Evolutionary conservation across 2,797 vertebrate species (phyloP).

Genomic region (Chrosomus eos): DNA sequence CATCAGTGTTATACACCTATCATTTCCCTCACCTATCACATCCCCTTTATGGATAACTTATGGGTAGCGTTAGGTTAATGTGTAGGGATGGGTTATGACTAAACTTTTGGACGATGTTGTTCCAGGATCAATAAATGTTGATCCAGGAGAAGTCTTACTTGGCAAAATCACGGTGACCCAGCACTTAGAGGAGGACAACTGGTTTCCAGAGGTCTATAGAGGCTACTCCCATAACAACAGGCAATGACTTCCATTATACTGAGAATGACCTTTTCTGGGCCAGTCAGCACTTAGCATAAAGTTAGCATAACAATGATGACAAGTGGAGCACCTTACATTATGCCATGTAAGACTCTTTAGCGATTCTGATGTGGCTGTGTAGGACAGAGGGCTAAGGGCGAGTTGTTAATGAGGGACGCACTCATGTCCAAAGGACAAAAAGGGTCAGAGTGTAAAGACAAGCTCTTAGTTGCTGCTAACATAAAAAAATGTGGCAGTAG

Average conservation of each 20-base stretch:
- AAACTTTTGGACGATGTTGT: too few species aligned
- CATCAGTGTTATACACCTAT: too few species aligned
- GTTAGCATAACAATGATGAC: conserved; percentile 51
- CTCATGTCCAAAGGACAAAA: conserved; percentile 18
- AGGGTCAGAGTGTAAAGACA: conserved; percentile 12
- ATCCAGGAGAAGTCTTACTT: too few species aligned
- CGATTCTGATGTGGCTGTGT: conserved; percentile 21
- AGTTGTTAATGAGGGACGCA: conserved; percentile 12
- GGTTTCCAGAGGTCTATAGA: conserved; percentile 34
- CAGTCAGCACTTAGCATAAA: conserved; percentile 40
- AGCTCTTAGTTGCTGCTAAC: background rate
- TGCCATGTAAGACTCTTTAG: conserved; percentile 14
- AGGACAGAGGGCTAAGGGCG: background rate
- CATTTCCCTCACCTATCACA: too few species aligned
- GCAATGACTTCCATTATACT: conserved; percentile 21
- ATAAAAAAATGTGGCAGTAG: background rate
- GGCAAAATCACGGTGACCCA: too few species aligned
- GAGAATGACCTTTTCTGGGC: conserved; percentile 28
- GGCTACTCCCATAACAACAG: conserved; percentile 29
- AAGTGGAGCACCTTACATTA: conserved; percentile 23
- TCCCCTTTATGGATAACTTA: too few species aligned
- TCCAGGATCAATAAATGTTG: too few species aligned
- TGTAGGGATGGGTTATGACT: too few species aligned
- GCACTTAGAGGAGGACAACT: background rate
- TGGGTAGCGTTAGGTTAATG: too few species aligned